Percentiles rank a stretch among this genome's conserved stretches.
These are phyloP conservation scores for Parauchenoglanis punctatus DNA, from an alignment of 2,797 vertebrate species.

Conservation along the genomic window DNA sequence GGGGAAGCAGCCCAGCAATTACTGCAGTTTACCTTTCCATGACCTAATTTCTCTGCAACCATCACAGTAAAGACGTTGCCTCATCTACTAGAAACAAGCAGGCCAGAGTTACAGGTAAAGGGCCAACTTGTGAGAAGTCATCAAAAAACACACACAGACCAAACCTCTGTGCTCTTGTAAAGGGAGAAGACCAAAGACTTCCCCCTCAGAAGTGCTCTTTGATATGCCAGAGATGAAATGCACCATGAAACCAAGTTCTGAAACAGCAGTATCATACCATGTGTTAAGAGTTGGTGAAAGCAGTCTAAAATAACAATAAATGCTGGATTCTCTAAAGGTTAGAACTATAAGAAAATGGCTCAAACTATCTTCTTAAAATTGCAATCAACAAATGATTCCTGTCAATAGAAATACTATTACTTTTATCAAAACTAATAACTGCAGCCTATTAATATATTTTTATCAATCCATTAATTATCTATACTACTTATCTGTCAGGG, in stretches of 20 bases:
- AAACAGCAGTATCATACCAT: background rate
- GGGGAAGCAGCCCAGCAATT: background rate
- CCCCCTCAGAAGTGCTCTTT: background rate
- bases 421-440: background rate
- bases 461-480: too few relatives aligned
- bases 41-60: constrained; percentile 36
- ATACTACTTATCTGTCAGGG: too few relatives aligned
- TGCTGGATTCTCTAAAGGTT: background rate
- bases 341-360: background rate
- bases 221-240: background rate
- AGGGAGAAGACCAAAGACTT: background rate
- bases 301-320: background rate
- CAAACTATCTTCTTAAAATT: background rate
- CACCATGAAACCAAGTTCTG: background rate
- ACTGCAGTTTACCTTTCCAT: constrained; percentile 49
- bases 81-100: background rate
- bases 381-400: background rate
- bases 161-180: background rate
- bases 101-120: background rate
- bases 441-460: background rate
- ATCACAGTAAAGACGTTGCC: background rate
- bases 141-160: background rate
- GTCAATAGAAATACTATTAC: background rate
- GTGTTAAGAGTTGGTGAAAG: background rate
- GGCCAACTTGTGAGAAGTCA: background rate